Base-by-base conservation (phyloP, 2,113 vertebrate genomes). In the Tiliqua scincoides region DNA sequence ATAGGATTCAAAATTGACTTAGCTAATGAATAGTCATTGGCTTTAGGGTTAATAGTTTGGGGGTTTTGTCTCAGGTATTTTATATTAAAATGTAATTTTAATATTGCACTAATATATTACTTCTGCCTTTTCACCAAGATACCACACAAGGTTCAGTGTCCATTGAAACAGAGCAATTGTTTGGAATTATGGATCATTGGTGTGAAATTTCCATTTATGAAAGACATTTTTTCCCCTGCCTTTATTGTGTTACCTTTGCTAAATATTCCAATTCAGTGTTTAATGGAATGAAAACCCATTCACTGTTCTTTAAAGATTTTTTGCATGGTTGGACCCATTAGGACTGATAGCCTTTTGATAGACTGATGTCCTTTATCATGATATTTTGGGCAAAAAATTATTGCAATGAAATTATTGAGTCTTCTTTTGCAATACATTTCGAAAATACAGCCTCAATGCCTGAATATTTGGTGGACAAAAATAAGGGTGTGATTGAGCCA, bases 1-100 rank as follows among this genome's bases (percentile, higher is more conserved):
- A 97, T 96, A 94, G 96, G 84, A 96, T 96, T 93, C 93, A 96
- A 96, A 96, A 96, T 96, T 95, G 96, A 95, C 93, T 96, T 93
- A 91, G 94, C 92, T 96, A 96, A 96, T 96, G 96, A 97, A 95
- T 95, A 95, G 95, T 94, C 92, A 94, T 95, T 95, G 88, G 93
- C 94, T 95, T 95, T 96, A 94, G 94, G 95, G 95, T 96, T 96
- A 96, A 96, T 96, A 95, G 87, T 84, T 94, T 95, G 71, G 93
- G 92, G 92, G 61, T 93, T 94, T 93, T 94, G 94, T 96, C 93
- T 95, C 94, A 92, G 94, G 90, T 95, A 96, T 90, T 96, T 95
- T 93, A 91, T 94, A 92, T 91, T 93, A 95, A 93, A 94, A 95
- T 93, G 91, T 93, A 96, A 96, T 93, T 93, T 94, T 94, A 95